Evolutionary conservation across 2,888 invertebrate species (phyloP), one percentile per base, ranked within the genome.

Genomic region (Cacoxenus indagator): DNA sequence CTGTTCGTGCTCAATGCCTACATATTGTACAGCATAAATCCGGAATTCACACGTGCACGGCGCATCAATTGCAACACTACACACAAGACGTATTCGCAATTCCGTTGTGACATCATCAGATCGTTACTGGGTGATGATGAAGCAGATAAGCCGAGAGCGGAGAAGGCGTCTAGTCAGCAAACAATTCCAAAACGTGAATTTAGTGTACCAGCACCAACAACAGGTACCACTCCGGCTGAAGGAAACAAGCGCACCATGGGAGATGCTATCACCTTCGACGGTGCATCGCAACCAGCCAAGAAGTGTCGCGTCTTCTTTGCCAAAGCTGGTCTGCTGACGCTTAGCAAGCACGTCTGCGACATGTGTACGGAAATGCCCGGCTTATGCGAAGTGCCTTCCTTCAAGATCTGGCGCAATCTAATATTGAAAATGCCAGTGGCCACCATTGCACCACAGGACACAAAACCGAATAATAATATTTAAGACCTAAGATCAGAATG

Each of bases 371-470:
- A 79, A 4, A 74, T 67, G 61, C 82, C 82, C 0, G 82, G 83
- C 4, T 69, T 83, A 4, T 83, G 82, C 22, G 61, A 68, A n/a
- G 72, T 73, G 37, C 82, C 82, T 4, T 83, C 83, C 67, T 83
- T 83, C 46, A 73, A 72, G 6, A 62, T 83, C 9, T 83, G 81
- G 81, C 82, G 83, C 64, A 76, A 78, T 1, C 14, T 22, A 54
- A 48, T 48, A 17, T 9, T 19, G 48, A n/a, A 48, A 8, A n/a
- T n/a, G n/a, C n/a, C n/a, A n/a, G n/a, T n/a, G n/a, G n/a, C n/a
- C n/a, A n/a, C n/a, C n/a, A n/a, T n/a, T n/a, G n/a, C n/a, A n/a
- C 6, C n/a, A 48, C 48, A 5, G 3, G 19, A 5, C n/a, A 17
- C 17, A 48, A 17, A 48, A 48, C 48, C 48, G 17, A 48, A n/a